Percentiles rank a stretch among this genome's conserved stretches.
These are phyloP conservation scores for Tetragonula carbonaria DNA, from an alignment of 2,888 invertebrate genomes.

Conservation along the genomic window DNA sequence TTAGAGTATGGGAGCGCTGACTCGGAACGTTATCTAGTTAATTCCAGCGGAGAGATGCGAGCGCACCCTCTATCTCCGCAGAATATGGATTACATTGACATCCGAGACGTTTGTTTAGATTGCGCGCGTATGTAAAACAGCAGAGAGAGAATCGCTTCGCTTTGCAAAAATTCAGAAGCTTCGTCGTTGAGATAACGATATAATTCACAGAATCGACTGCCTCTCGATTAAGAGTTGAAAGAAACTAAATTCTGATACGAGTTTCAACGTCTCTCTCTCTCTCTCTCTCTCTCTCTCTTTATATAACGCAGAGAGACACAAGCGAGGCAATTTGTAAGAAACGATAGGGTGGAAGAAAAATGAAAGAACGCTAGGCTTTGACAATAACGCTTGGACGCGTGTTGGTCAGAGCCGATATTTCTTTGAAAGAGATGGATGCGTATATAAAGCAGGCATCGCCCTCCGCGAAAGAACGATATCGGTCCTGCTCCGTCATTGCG, in stretches of 20 bases:
- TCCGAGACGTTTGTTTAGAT: neutral
- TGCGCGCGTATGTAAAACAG: neutral
- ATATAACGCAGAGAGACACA: neutral
- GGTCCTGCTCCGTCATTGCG: constrained; percentile 70
- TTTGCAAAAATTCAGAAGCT: neutral
- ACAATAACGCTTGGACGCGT: constrained; percentile 15
- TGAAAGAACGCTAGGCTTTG: constrained; percentile 1
- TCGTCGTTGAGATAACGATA: neutral
- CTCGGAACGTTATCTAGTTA: neutral
- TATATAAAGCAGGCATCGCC: constrained; percentile 52
- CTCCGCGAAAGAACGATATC: constrained; percentile 51
- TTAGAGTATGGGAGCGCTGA: neutral
- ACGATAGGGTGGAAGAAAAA: constrained; percentile 6
- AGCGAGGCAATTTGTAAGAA: neutral
- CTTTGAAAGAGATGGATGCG: constrained; percentile 42
- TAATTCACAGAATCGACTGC: too few relatives aligned
- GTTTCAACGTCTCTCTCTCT: neutral
- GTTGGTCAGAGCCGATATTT: constrained; percentile 37
- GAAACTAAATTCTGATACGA: neutral
- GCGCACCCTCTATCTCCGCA: too few relatives aligned
- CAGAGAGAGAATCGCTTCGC: neutral
- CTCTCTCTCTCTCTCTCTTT: too few relatives aligned
- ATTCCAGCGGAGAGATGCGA: neutral
- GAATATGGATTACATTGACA: neutral
- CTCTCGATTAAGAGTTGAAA: too few relatives aligned